Evolutionary conservation across 2,113 vertebrate species (phyloP).

Genomic region (Pavo muticus): DNA sequence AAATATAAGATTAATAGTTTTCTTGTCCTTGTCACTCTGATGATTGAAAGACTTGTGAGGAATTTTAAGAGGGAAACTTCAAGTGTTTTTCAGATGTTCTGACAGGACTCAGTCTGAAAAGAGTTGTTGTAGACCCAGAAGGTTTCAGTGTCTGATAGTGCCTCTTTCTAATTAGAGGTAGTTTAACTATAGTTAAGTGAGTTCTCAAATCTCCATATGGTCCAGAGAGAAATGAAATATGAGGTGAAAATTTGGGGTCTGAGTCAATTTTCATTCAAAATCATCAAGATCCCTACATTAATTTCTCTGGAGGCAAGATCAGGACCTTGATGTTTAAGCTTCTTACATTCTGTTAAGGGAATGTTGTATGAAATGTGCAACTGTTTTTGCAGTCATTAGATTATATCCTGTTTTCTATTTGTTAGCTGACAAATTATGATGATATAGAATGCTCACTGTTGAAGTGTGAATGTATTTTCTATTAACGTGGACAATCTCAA

Average conservation of each 20-base stretch:
- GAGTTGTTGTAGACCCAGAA: neutral
- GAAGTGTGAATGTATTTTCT: conserved; percentile 5
- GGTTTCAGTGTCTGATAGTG: neutral
- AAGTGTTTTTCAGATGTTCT: neutral
- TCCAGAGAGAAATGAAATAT: neutral
- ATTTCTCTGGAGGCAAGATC: neutral
- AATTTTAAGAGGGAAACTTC: neutral
- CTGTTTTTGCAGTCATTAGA: neutral
- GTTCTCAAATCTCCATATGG: neutral
- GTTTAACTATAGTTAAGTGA: neutral
- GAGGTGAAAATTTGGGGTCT: neutral
- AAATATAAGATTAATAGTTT: neutral
- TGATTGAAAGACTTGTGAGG: neutral
- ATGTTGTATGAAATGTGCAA: neutral
- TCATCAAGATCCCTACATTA: neutral
- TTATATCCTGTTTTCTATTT: neutral
- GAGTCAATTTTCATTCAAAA: neutral
- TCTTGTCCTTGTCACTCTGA: neutral
- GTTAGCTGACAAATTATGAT: neutral
- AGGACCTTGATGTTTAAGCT: neutral
- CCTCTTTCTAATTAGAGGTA: neutral
- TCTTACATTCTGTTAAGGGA: neutral
- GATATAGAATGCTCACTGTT: neutral
- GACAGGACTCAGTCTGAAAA: neutral
- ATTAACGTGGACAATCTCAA: neutral